A percentile compares a stretch with the other conserved stretches of the same genome.
phyloP scores from a whole-genome alignment of 1,140 invertebrate species.

The Lepidurus packardi region DNA sequence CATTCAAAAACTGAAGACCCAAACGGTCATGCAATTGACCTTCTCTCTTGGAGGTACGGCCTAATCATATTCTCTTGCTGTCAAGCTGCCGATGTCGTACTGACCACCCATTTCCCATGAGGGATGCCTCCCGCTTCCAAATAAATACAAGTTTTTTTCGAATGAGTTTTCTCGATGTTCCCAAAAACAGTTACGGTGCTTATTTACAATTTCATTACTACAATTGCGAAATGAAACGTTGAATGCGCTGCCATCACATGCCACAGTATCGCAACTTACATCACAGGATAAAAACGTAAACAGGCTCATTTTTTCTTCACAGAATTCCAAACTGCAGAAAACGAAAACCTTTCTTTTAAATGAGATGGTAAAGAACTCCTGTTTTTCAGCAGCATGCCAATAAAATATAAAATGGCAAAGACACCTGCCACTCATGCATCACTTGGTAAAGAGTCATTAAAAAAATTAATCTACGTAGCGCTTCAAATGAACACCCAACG shows the following conservation, averaged over 20 bases:
- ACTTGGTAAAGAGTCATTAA: neutral
- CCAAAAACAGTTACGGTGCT: neutral
- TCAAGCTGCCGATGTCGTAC: too few relatives aligned
- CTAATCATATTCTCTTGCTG: too few relatives aligned
- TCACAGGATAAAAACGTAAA: slow-evolving; percentile 16
- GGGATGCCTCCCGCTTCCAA: neutral
- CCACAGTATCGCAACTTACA: neutral
- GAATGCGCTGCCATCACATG: neutral
- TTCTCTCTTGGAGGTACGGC: too few relatives aligned
- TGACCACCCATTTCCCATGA: too few relatives aligned
- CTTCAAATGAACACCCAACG: neutral
- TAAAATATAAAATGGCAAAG: neutral
- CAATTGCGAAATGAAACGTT: neutral
- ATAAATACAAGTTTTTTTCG: neutral
- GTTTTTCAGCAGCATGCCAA: neutral
- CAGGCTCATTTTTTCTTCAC: neutral
- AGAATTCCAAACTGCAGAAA: neutral
- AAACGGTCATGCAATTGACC: too few relatives aligned
- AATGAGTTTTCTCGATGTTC: neutral
- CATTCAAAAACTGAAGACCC: too few relatives aligned
- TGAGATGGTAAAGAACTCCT: neutral
- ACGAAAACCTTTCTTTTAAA: neutral
- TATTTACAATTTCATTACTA: neutral
- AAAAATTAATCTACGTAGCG: neutral
- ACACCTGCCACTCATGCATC: neutral